These are phyloP conservation scores for Neoscelio sp. DNA, from an alignment of 2,888 invertebrate genomes.

Conservation along the genomic window DNA sequence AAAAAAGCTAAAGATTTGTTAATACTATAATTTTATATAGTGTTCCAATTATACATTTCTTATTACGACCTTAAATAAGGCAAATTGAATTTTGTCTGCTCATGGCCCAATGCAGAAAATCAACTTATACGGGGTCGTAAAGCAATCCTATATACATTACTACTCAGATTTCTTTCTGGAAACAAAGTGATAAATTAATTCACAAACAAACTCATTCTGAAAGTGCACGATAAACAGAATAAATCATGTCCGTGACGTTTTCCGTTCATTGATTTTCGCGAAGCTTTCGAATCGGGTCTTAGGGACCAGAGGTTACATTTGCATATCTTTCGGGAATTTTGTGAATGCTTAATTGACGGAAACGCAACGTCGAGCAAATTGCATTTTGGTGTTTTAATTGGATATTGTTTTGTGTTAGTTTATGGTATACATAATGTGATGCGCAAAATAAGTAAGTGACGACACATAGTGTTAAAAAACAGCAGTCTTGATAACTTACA, in stretches of 20 bases:
- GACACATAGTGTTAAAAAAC: slow-evolving; percentile 52
- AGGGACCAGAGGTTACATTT: slow-evolving; percentile 15
- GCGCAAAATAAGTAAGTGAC: slow-evolving; percentile 55
- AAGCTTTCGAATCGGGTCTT: slow-evolving; percentile 7
- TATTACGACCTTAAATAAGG: too few relatives aligned
- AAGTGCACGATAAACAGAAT: too few relatives aligned
- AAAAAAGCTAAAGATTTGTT: too few relatives aligned
- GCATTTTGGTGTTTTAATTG: slow-evolving; percentile 40
- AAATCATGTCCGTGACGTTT: too few relatives aligned
- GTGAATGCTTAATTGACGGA: slow-evolving; percentile 44
- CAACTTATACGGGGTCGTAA: too few relatives aligned
- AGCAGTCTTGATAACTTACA: slow-evolving; percentile 50
- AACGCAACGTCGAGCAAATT: slow-evolving; percentile 38
- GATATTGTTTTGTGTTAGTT: slow-evolving; percentile 45
- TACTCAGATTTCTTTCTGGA: too few relatives aligned
- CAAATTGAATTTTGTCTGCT: too few relatives aligned
- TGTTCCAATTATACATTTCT: too few relatives aligned
- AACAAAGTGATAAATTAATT: slow-evolving; percentile 11
- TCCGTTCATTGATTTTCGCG: slow-evolving; percentile 24
- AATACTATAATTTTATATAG: too few relatives aligned
- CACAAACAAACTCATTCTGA: background rate
- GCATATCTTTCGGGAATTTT: slow-evolving; percentile 22
- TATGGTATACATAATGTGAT: slow-evolving; percentile 41
- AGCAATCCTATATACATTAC: too few relatives aligned
- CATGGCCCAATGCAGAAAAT: too few relatives aligned